phyloP scores from a whole-genome alignment of 2,888 invertebrate species.

The Thalpophila matura region DNA sequence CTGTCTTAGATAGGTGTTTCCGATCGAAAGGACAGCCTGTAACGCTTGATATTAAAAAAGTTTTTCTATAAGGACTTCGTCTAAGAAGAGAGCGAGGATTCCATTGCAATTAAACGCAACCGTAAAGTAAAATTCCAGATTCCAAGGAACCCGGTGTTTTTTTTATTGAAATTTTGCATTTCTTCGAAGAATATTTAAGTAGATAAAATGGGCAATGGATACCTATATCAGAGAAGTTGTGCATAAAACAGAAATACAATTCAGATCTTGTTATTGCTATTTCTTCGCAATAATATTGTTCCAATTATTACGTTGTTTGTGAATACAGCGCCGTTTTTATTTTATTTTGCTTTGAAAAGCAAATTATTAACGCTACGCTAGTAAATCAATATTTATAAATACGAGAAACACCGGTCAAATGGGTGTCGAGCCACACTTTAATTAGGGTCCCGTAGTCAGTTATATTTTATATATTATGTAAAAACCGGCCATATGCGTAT shows the following conservation, averaged over 20 bases:
- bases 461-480: too few relatives aligned
- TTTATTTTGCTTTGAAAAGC: slow-evolving; percentile 12
- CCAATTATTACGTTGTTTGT: slow-evolving; percentile 28
- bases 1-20: slow-evolving; percentile 82
- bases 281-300: slow-evolving; percentile 23
- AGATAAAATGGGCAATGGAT: slow-evolving; percentile 18
- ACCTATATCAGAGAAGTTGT: slow-evolving; percentile 19
- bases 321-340: slow-evolving; percentile 3
- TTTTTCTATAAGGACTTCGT: slow-evolving; percentile 81
- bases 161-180: slow-evolving; percentile 47
- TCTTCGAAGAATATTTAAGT: slow-evolving; percentile 33
- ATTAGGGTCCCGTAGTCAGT: too few relatives aligned
- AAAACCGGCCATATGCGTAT: too few relatives aligned
- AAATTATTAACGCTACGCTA: not conserved
- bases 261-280: slow-evolving; percentile 14
- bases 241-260: slow-evolving; percentile 16
- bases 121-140: slow-evolving; percentile 67
- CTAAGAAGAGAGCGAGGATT: slow-evolving; percentile 73
- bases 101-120: slow-evolving; percentile 78
- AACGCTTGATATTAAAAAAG: slow-evolving; percentile 89
- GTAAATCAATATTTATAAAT: not conserved
- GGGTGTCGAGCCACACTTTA: too few relatives aligned
- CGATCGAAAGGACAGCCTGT: slow-evolving; percentile 82
- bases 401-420: not conserved
- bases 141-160: slow-evolving; percentile 53